Evolutionary conservation across 2,888 invertebrate species (phyloP).

Genomic region (Rotaria magnacalcarata): DNA sequence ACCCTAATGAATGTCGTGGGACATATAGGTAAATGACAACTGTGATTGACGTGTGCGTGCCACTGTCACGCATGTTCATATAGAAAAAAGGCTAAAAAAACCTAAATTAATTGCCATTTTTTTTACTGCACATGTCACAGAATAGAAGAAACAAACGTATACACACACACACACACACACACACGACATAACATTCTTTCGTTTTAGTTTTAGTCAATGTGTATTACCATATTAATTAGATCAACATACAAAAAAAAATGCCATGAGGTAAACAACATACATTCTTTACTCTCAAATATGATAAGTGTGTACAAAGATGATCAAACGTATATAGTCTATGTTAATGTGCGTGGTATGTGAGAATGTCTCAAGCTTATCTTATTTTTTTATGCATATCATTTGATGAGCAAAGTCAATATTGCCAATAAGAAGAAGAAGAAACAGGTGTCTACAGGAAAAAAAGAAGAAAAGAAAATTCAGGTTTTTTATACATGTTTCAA

Average conservation of each 20-base stretch:
- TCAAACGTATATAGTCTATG: conserved; percentile 29
- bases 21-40: conserved; percentile 18
- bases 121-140: conserved; percentile 20
- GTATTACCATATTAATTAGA: conserved; percentile 31
- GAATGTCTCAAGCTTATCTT: conserved; percentile 29
- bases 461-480: background rate
- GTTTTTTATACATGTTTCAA: background rate
- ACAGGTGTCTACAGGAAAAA: background rate
- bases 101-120: conserved; percentile 22
- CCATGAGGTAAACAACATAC: conserved; percentile 26
- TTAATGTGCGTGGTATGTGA: conserved; percentile 31
- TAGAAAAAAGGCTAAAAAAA: background rate
- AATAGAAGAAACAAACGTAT: background rate
- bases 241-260: conserved; percentile 6
- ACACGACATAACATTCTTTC: conserved; percentile 24
- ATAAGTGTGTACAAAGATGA: conserved; percentile 31
- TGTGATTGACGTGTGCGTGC: conserved; percentile 31
- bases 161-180: background rate
- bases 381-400: conserved; percentile 12
- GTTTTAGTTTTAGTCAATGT: background rate
- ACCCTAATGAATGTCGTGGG: conserved; percentile 10
- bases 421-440: background rate
- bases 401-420: conserved; percentile 31
- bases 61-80: conserved; percentile 1
- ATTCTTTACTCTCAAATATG: conserved; percentile 15